These are phyloP conservation scores for Tinea pellionella DNA, from an alignment of 2,888 invertebrate genomes.

Conservation along the genomic window DNA sequence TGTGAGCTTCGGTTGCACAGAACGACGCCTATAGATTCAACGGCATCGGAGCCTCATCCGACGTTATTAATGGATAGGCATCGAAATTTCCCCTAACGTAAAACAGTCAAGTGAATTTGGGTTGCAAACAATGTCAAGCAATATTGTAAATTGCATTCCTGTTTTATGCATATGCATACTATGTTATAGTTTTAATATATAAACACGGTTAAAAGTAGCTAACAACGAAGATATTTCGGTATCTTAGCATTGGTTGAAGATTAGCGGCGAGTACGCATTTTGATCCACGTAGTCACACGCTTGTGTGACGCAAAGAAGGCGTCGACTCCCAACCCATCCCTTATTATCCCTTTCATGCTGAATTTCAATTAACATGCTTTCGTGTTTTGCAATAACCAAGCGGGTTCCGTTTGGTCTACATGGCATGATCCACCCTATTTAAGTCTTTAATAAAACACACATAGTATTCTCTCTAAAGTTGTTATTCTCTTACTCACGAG, in stretches of 20 bases:
- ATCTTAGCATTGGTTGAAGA: neutral
- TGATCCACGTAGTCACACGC: conserved; percentile 33
- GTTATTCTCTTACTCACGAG: neutral
- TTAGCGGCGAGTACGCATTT: conserved; percentile 16
- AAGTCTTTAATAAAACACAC: neutral
- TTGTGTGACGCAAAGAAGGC: conserved; percentile 40
- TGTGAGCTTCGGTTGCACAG: conserved; percentile 13
- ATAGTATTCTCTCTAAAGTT: neutral
- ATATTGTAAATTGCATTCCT: neutral
- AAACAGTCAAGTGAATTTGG: conserved; percentile 7
- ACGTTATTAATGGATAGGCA: conserved; percentile 10
- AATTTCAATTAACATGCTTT: conserved; percentile 66
- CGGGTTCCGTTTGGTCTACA: conserved; percentile 34
- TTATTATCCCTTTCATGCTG: conserved; percentile 69
- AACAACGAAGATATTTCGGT: neutral
- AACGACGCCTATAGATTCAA: conserved; percentile 9
- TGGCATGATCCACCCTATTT: conserved; percentile 12
- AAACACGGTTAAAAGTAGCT: no score
- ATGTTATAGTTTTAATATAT: no score
- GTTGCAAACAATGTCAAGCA: conserved; percentile 9
- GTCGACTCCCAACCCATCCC: conserved; percentile 32
- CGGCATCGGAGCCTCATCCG: conserved; percentile 5
- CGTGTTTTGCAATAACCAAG: conserved; percentile 60
- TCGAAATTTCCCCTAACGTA: conserved; percentile 8
- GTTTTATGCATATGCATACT: neutral